Conservation (phyloP, 2,113 vertebrate genomes). For the Tursiops truncatus region DNA sequence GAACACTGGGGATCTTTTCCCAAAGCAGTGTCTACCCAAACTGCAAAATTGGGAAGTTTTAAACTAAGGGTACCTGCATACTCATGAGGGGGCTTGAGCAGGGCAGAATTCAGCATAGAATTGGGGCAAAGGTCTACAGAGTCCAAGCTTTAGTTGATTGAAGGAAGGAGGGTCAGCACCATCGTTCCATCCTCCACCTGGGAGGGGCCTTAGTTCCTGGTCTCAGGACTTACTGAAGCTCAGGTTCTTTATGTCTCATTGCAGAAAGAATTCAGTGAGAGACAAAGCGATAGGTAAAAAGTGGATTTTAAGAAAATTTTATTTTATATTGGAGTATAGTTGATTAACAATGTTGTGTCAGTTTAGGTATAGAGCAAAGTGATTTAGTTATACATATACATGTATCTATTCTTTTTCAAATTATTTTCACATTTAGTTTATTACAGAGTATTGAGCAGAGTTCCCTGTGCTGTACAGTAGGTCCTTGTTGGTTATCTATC, state of each 20-base stretch:
- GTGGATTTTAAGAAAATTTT: neutral
- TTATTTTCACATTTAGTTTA: neutral
- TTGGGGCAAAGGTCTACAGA: neutral
- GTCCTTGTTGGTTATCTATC: neutral
- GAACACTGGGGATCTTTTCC: neutral
- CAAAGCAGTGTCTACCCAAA: neutral
- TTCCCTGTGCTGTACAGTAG: neutral
- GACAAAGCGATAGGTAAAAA: neutral
- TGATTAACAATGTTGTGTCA: neutral
- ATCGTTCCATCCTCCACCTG: neutral
- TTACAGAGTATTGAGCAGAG: neutral
- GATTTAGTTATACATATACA: neutral
- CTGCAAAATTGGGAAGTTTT: neutral
- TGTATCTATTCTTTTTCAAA: neutral
- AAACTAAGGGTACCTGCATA: neutral
- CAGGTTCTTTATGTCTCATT: neutral
- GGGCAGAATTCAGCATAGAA: neutral
- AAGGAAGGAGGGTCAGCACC: too few relatives aligned
- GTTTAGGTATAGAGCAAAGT: neutral
- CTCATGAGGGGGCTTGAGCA: neutral
- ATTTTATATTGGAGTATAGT: neutral
- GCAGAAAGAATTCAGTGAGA: neutral
- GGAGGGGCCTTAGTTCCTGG: neutral
- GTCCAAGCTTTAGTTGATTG: neutral
- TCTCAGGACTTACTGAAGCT: neutral